phyloP scores from a whole-genome alignment of 1,140 invertebrate genomes.

The Euborellia annulipes region DNA sequence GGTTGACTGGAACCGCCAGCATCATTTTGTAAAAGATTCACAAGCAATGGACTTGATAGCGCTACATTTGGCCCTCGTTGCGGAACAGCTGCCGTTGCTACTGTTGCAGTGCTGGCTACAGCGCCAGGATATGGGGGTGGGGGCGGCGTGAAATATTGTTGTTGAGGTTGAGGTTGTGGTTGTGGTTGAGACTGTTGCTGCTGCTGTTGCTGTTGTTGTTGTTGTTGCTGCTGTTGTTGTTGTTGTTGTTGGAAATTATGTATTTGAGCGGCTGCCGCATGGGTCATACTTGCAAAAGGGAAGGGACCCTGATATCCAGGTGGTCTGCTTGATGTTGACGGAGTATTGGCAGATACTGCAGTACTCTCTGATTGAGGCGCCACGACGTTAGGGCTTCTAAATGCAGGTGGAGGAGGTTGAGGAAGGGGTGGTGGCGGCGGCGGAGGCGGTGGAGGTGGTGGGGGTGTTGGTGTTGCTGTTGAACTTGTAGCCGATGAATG shows the following conservation, averaged over 20 bases:
- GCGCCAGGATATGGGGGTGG: constrained; percentile 33
- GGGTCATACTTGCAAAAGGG: constrained; percentile 81
- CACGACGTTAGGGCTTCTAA: constrained; percentile 69
- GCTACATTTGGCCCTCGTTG: constrained; percentile 32
- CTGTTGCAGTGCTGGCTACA: constrained; percentile 17
- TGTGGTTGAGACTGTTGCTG: constrained; percentile 10
- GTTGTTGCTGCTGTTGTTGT: neutral
- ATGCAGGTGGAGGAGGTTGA: constrained; percentile 33
- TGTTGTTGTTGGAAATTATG: constrained; percentile 1
- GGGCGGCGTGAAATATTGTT: constrained; percentile 17
- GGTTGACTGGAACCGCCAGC: constrained; percentile 26
- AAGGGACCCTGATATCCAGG: constrained; percentile 42
- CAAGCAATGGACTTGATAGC: constrained; percentile 73
- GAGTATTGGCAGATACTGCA: constrained; percentile 10
- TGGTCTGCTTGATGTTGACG: constrained; percentile 26
- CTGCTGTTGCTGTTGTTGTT: constrained; percentile 9
- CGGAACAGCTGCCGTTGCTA: constrained; percentile 25
- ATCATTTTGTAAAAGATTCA: constrained; percentile 82
- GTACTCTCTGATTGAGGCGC: constrained; percentile 37
- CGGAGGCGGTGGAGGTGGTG: neutral
- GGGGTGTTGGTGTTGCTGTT: neutral
- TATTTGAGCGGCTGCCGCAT: constrained; percentile 35
- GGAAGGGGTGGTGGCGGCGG: neutral
- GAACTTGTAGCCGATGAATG: too few species aligned
- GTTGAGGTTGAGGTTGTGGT: neutral